phyloP scores from a whole-genome alignment of 2,888 invertebrate genomes.

The Sisyra nigra region DNA sequence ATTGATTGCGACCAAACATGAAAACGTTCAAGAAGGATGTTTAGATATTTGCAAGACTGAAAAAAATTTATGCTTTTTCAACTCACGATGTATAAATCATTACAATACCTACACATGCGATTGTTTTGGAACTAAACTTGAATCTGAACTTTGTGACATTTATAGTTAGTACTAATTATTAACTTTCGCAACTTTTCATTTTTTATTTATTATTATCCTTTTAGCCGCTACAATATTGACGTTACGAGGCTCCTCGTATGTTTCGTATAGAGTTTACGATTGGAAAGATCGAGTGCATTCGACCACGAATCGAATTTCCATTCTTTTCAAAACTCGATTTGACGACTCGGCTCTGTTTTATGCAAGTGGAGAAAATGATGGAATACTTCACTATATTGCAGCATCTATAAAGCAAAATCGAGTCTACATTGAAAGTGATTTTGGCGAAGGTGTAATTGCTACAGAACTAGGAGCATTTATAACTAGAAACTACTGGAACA shows the following conservation, averaged over 20 bases:
- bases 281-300: slow-evolving; percentile 86
- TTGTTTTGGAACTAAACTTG: slow-evolving; percentile 83
- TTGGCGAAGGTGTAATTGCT: slow-evolving; percentile 63
- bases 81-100: slow-evolving; percentile 80
- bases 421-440: slow-evolving; percentile 73
- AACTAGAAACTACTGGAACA: slow-evolving; percentile 73
- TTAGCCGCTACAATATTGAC: slow-evolving; percentile 76
- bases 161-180: slow-evolving; percentile 52
- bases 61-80: slow-evolving; percentile 74
- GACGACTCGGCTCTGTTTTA: slow-evolving; percentile 87
- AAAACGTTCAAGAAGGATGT: slow-evolving; percentile 81
- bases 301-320: slow-evolving; percentile 68
- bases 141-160: slow-evolving; percentile 82
- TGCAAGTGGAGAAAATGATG: slow-evolving; percentile 79
- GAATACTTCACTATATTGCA: slow-evolving; percentile 79
- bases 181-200: slow-evolving; percentile 3
- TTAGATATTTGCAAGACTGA: slow-evolving; percentile 64
- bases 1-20: slow-evolving; percentile 72
- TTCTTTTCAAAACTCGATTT: slow-evolving; percentile 81
- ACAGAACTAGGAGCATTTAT: slow-evolving; percentile 50
- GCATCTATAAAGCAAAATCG: slow-evolving; percentile 70
- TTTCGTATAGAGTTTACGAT: slow-evolving; percentile 82
- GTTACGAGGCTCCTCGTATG: slow-evolving; percentile 78
- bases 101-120: slow-evolving; percentile 82
- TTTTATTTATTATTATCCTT: slow-evolving; percentile 15